Evolutionary conservation across 2,113 vertebrate species (phyloP), one percentile per base, ranked within the genome.

Genomic region (Aldabrachelys gigantea): DNA sequence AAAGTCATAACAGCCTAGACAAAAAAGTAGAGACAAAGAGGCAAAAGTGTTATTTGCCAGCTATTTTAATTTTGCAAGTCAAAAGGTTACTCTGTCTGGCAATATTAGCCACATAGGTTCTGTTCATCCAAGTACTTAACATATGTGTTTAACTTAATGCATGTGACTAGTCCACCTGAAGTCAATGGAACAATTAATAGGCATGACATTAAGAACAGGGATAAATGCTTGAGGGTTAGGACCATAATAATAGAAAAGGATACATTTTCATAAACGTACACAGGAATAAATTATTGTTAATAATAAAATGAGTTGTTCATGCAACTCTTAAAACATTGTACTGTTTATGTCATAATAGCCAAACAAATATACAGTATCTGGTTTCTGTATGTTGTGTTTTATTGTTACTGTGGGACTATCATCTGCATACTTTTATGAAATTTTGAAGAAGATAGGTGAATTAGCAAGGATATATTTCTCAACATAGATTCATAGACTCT

Each of bases 21-120:
- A n/a, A 69, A 29, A 69, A 69, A 69, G 35, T 65, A 65, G 62
- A n/a, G 31, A 35, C 31, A 65, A n/a, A 69, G 62, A 69, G 16
- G 8, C 62, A 69, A 69, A 69, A 69, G 29, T 96, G 95, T 88
- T 92, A 56, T 94, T 92, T 95, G 82, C 91, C 85, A 95, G 90
- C 72, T 93, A 82, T 85, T 93, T 87, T 87, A 93, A 81, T 27
- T 75, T 8, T 0, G 4, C n/a, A 62, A 41, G 41, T 79, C 5
- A 21, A 35, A 62, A 84, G n/a, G 7, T 29, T 62, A 41, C 16
- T 88, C 6, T 62, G 56, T 14, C 78, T 10, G 27, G 31, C 54
- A 80, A 69, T 2, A 8, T 87, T 27, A 80, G 85, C 80, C 35
- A 49, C 41, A 78, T 0, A 25, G 49, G 75, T 50, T 17, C 81